Conservation (phyloP, 2,113 vertebrate species). For the Agapornis roseicollis region DNA sequence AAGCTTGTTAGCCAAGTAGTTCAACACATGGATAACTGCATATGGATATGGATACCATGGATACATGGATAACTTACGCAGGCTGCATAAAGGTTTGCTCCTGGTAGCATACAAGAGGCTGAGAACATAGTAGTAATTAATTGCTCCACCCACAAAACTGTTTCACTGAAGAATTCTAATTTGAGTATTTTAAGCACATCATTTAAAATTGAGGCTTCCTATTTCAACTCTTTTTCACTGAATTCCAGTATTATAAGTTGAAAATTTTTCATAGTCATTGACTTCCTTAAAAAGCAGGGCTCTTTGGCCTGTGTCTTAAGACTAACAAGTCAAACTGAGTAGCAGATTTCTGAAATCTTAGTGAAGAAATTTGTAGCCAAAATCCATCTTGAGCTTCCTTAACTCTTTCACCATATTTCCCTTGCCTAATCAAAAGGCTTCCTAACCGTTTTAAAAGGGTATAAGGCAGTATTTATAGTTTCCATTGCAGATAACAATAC, state of each 20-base stretch:
- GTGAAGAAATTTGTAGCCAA: background rate
- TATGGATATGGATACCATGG: too few species aligned
- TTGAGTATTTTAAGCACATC: background rate
- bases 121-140: background rate
- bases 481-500: background rate
- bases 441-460: background rate
- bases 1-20: background rate
- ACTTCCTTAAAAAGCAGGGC: background rate
- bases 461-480: background rate
- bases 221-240: background rate
- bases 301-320: background rate
- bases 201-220: background rate
- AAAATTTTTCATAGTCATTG: background rate
- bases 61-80: background rate
- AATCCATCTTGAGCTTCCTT: background rate
- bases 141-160: background rate
- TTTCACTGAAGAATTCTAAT: background rate
- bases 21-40: background rate
- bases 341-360: background rate
- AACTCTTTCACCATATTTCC: background rate
- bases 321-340: background rate
- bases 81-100: background rate
- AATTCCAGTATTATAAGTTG: background rate
- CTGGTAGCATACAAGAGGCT: background rate
- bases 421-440: background rate